Conservation (phyloP, 2,888 invertebrate species). For the Melanostoma mellinum region DNA sequence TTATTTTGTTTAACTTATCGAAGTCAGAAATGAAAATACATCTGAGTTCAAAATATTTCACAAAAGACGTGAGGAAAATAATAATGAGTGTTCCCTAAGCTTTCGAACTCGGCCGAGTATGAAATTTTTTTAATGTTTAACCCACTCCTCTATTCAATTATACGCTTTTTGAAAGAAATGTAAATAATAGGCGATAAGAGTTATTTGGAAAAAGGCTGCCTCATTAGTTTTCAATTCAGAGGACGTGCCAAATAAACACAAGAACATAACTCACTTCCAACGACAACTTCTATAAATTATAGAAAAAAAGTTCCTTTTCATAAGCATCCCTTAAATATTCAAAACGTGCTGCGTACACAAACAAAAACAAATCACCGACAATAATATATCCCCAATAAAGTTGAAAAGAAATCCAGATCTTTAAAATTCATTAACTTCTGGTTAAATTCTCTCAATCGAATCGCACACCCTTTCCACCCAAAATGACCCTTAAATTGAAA, state of each 20-base stretch:
- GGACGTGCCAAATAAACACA: neutral
- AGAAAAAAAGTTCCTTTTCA: neutral
- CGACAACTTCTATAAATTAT: neutral
- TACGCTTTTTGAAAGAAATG: too few relatives aligned
- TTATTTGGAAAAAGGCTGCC: too few relatives aligned
- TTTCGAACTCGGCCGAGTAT: too few relatives aligned
- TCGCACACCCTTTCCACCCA: constrained; percentile 8
- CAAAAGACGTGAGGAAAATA: too few relatives aligned
- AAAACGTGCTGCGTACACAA: neutral
- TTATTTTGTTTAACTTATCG: too few relatives aligned
- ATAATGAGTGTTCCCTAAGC: too few relatives aligned
- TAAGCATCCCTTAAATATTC: constrained; percentile 4
- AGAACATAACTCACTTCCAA: neutral
- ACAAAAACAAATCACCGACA: constrained; percentile 1
- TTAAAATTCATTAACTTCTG: constrained; percentile 52
- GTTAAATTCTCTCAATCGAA: constrained; percentile 17
- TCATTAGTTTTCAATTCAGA: neutral
- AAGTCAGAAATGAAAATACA: too few relatives aligned
- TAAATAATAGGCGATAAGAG: too few relatives aligned
- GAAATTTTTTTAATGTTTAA: too few relatives aligned
- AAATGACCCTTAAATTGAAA: constrained; percentile 12
- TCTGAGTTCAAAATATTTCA: too few relatives aligned
- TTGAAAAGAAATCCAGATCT: neutral
- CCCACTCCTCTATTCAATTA: too few relatives aligned
- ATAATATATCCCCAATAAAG: neutral